These are phyloP conservation scores for Orchesella flavescens DNA, from an alignment of 2,888 invertebrate genomes.

Conservation along the genomic window DNA sequence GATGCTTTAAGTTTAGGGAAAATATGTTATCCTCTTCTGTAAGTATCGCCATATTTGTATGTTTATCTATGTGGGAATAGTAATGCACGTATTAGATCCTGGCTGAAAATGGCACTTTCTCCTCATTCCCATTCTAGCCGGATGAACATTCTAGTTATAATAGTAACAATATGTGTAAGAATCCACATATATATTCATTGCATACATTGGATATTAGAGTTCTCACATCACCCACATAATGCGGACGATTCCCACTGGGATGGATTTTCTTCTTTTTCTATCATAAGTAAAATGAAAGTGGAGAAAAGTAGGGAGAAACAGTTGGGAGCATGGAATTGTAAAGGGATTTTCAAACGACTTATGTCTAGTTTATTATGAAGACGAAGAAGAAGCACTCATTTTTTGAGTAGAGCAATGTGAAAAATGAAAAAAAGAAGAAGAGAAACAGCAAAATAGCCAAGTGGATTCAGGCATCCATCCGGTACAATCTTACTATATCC, in stretches of 20 bases:
- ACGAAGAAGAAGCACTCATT: conserved; percentile 18
- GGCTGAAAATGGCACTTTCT: background rate
- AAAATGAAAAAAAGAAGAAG: conserved; percentile 11
- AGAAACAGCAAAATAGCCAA: conserved; percentile 42
- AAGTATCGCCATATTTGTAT: no score
- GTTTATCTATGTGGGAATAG: background rate
- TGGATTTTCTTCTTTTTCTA: conserved; percentile 24
- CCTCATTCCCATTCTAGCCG: background rate
- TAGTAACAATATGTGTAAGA: background rate
- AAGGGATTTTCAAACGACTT: conserved; percentile 30
- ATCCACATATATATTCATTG: background rate
- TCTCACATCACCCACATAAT: conserved; percentile 40
- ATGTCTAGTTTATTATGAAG: conserved; percentile 10
- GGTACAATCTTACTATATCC: background rate
- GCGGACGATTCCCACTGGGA: conserved; percentile 28
- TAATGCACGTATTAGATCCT: background rate
- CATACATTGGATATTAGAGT: conserved; percentile 26
- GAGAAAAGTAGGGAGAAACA: conserved; percentile 25
- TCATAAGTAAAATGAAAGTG: conserved; percentile 41
- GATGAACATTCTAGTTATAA: background rate
- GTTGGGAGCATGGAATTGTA: conserved; percentile 37
- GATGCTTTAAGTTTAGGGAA: no score
- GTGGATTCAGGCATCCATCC: conserved; percentile 42
- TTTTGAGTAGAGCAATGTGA: conserved; percentile 1
- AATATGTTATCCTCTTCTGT: no score